Evolutionary conservation across 2,797 vertebrate genomes (phyloP), one percentile per base, ranked within the genome.

Genomic region (Cygnus olor): DNA sequence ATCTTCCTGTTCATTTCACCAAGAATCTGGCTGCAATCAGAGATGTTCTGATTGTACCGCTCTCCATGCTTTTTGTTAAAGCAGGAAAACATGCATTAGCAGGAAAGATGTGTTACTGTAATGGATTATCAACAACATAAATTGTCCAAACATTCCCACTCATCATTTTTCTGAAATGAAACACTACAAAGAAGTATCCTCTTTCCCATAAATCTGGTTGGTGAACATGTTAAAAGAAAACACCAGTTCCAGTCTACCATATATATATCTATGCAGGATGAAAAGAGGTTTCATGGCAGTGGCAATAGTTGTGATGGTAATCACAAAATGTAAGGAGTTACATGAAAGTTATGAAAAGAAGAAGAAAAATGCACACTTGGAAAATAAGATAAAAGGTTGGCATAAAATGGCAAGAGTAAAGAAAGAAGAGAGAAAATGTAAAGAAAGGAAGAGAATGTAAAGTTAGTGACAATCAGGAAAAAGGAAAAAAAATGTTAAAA

Each of bases 381-480:
- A 45, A 51, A 54, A 63, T 9, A 85, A 28, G 13, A 40, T 40
- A 54, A 85, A 80, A 44, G 0, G 0, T 11, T 73, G 16, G 5
- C 1, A 0, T 51, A 32, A 70, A 85, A 7, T 20, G 30, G 2
- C 11, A 78, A 73, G 21, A 82, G 1, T 17, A 58, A 85, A 77
- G 10, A 47, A 10, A 69, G 3, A 7, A 66, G 44, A 77, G 11
- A 80, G 38, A 79, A 93, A 84, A 60, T 38, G 19, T 42, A 70
- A 94, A 88, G 45, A 91, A 92, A n/a, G 15, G 57, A 88, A 60
- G 9, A n/a, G 76, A 80, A 80, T 63, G 64, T 44, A 91, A 30
- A 80, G 51, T 80, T 63, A 88, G 47, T 87, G 36, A 80, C 49
- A 94, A 28, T 28, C 7, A 65, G 53, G 16, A 32, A 89, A 89